Conservation (phyloP, 2,113 vertebrate species). For the Spheniscus mendiculus region DNA sequence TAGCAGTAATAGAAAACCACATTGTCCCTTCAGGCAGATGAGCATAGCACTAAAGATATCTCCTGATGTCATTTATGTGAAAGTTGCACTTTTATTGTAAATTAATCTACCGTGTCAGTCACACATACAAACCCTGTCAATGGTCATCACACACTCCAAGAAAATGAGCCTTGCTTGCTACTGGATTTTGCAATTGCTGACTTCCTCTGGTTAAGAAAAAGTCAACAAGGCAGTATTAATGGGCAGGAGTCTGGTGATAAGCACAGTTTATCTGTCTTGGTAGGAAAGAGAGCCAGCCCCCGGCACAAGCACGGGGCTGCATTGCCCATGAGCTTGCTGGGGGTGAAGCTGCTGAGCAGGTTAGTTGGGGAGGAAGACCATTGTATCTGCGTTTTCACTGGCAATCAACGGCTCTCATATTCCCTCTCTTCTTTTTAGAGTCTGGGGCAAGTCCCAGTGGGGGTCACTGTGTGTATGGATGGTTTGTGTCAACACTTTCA, state of each 20-base stretch:
- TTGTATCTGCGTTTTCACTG: neutral
- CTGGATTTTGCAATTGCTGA: neutral
- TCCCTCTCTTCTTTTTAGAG: neutral
- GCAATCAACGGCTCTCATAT: neutral
- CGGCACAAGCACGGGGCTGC: rapidly evolving
- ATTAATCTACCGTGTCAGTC: conserved; percentile 9
- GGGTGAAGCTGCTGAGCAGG: neutral
- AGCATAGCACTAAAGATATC: neutral
- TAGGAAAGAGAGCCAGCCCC: neutral
- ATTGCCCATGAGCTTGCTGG: neutral
- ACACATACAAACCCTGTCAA: neutral
- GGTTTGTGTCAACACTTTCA: neutral
- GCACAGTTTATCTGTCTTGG: neutral
- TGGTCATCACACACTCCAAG: neutral
- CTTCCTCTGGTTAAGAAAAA: neutral
- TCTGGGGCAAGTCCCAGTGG: neutral
- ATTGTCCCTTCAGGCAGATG: conserved; percentile 4
- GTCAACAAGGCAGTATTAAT: neutral
- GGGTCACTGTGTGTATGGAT: neutral
- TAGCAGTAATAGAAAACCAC: conserved; percentile 1
- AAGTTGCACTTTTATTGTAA: conserved; percentile 11
- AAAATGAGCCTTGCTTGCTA: neutral
- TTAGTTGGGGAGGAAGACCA: neutral
- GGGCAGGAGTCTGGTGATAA: neutral
- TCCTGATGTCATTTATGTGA: neutral